phyloP scores from a whole-genome alignment of 92 coral and sea anemone species.

The Epizoanthus rinbou region DNA sequence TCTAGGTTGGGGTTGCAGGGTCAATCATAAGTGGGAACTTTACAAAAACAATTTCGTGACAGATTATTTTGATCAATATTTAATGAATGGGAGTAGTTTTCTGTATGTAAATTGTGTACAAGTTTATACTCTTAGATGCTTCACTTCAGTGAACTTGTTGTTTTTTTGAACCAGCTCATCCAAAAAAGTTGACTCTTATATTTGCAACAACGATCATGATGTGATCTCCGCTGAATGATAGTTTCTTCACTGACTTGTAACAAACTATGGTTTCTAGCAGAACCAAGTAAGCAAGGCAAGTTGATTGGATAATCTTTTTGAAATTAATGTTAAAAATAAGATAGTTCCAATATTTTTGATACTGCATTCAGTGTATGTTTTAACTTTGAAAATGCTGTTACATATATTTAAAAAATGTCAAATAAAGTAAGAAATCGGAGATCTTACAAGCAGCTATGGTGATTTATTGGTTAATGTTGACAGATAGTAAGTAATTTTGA shows the following conservation, averaged over 20 bases:
- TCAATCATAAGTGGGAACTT: background rate
- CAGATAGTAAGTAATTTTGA: no score
- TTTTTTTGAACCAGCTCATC: background rate
- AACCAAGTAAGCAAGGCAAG: no score
- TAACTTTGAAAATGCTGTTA: no score
- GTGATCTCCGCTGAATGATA: background rate
- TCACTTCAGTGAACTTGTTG: background rate
- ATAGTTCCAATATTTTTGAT: no score
- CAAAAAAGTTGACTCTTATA: background rate
- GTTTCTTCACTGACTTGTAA: background rate
- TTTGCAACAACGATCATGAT: background rate
- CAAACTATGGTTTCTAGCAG: background rate
- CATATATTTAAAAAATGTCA: no score
- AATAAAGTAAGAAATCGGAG: no score
- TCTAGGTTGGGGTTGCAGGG: background rate
- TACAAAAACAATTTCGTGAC: slow-evolving; percentile 6
- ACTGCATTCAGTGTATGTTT: no score
- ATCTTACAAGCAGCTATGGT: no score
- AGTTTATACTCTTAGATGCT: background rate
- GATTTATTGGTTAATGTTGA: no score
- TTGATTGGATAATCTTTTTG: no score
- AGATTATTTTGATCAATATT: slow-evolving; percentile 29
- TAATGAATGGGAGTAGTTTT: slow-evolving; percentile 12
- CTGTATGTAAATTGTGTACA: slow-evolving; percentile 11
- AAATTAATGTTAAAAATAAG: no score